phyloP scores from a whole-genome alignment of 1,140 invertebrate genomes.

The Lycorma delicatula region DNA sequence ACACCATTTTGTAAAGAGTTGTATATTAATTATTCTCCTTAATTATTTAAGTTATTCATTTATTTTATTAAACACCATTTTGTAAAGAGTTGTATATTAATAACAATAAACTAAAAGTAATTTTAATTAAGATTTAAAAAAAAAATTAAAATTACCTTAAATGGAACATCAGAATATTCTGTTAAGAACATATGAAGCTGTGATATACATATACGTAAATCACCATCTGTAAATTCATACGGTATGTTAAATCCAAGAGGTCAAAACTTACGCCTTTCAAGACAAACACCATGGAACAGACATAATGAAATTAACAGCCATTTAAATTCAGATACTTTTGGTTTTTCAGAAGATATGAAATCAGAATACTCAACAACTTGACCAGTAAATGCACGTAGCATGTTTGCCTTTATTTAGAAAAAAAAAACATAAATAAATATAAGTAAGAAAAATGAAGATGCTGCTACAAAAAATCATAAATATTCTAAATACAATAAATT shows the following conservation, averaged over 20 bases:
- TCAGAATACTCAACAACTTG: slow-evolving; percentile 44
- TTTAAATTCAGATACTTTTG: slow-evolving; percentile 50
- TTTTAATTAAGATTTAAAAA: too few species aligned
- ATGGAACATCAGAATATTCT: slow-evolving; percentile 54
- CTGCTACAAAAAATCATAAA: not conserved
- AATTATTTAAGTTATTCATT: too few species aligned
- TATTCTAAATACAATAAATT: not conserved
- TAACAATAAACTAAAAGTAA: too few species aligned
- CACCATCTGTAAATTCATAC: slow-evolving; percentile 67
- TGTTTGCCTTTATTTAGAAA: slow-evolving; percentile 53
- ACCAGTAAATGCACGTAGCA: slow-evolving; percentile 49
- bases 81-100: too few species aligned
- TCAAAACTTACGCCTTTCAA: slow-evolving; percentile 63
- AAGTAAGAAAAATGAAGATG: not conserved
- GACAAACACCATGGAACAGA: slow-evolving; percentile 58
- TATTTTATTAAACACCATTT: too few species aligned
- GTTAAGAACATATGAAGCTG: slow-evolving; percentile 58
- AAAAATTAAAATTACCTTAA: too few species aligned
- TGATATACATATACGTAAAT: slow-evolving; percentile 59
- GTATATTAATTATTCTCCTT: too few species aligned
- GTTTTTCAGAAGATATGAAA: slow-evolving; percentile 43
- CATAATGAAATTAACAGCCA: slow-evolving; percentile 57
- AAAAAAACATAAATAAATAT: not conserved
- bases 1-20: too few species aligned
- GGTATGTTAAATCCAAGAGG: slow-evolving; percentile 66